These are phyloP conservation scores for Paguma larvata DNA, from an alignment of 2,797 vertebrate species.

Conservation along the genomic window DNA sequence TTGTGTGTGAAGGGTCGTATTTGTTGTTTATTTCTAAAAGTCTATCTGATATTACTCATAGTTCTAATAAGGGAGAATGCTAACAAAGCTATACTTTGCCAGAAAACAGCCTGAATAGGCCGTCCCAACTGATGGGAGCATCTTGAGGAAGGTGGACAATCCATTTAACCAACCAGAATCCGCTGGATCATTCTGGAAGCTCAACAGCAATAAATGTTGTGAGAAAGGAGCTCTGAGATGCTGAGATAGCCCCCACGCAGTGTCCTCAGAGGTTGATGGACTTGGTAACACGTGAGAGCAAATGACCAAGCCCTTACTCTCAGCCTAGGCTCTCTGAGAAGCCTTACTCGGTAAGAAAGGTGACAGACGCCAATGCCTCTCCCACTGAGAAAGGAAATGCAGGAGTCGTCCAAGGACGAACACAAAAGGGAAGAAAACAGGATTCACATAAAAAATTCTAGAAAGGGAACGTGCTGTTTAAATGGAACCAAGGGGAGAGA, in stretches of 20 bases:
- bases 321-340: background rate
- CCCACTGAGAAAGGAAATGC: background rate
- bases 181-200: background rate
- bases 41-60: background rate
- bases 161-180: background rate
- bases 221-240: background rate
- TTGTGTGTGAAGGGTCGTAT: background rate
- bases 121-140: fast-evolving
- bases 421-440: background rate
- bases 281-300: background rate
- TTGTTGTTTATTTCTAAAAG: background rate
- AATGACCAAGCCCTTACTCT: background rate
- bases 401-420: background rate
- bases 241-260: background rate
- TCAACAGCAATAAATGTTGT: background rate
- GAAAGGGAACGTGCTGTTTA: background rate
- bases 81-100: background rate
- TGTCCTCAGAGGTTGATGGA: background rate
- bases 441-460: slow-evolving; percentile 15
- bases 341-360: background rate
- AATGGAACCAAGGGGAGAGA: background rate
- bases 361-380: background rate
- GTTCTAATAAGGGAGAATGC: background rate
- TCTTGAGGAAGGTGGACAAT: background rate
- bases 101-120: background rate